Evolutionary conservation across 2,113 vertebrate species (phyloP), one percentile per base, ranked within the genome.

Genomic region (Lipophrys pholis): DNA sequence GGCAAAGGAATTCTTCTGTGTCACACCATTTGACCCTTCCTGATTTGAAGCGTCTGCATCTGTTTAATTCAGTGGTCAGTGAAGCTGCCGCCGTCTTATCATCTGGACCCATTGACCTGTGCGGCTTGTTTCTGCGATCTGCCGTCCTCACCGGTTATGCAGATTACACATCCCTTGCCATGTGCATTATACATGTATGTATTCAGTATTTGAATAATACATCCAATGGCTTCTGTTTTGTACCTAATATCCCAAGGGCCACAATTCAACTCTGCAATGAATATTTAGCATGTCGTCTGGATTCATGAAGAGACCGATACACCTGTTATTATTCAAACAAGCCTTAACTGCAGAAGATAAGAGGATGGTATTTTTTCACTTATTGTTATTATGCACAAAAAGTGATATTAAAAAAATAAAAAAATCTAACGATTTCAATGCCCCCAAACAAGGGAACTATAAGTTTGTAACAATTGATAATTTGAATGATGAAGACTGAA

Each of bases 171-270:
- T 61, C 35, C 68, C 42, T 52, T 73, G 8, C 36, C 41, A 12
- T 50, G 12, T 46, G 36, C 7, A 46, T 70, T 60, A 30, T 55
- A 55, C 59, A 43, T 68, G 38, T 55, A 43, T 21, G 39, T 68
- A 45, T 68, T 50, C 42, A 49, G 14, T 55, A 51, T 45, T 52
- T 15, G 8, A 52, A 30, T 17, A 7, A 11, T 21, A 30, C 42
- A 11, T 41, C 21, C 43, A 16, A 10, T 53, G 4, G n/a, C 15
- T 55, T 51, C 43, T 45, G 10, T 30, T 43, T 8, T 42, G 48
- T 11, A 55, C 42, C 50, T 56, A n/a, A 36, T 5, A 49, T 7
- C 30, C n/a, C 5, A 38, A 43, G 14, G 40, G n/a, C 21, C 21
- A 46, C 6, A n/a, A 39, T 75, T 46, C 11, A 5, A 48, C 45